Conservation (phyloP, 2,113 vertebrate species). For the Turdus rufiventris region DNA sequence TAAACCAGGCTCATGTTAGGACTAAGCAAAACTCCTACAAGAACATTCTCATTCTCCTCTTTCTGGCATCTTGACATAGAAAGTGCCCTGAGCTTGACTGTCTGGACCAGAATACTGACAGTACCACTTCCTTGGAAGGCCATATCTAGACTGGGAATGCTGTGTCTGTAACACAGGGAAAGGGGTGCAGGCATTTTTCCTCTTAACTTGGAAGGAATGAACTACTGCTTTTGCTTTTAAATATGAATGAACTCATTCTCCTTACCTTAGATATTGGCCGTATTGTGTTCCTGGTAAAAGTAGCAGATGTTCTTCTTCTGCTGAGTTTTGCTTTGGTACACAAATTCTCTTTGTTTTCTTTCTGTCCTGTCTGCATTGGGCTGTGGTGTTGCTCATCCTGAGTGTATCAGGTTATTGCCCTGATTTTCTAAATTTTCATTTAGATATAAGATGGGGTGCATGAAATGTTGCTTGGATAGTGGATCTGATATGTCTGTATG, state of each 20-base stretch:
- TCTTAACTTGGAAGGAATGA: background rate
- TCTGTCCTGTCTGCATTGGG: background rate
- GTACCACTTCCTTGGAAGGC: background rate
- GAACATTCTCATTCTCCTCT: background rate
- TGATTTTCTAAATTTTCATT: background rate
- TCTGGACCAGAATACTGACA: background rate
- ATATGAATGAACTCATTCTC: slow-evolving; percentile 33
- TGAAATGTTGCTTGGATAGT: background rate
- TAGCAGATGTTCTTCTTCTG: slow-evolving; percentile 59
- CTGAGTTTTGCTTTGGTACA: slow-evolving; percentile 2
- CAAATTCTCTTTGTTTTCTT: slow-evolving; percentile 28
- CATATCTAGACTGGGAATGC: background rate
- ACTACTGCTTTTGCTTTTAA: slow-evolving; percentile 29
- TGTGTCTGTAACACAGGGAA: background rate
- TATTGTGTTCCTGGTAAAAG: slow-evolving; percentile 57
- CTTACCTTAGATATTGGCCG: slow-evolving; percentile 25
- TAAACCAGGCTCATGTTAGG: background rate
- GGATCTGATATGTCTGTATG: background rate
- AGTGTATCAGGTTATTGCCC: background rate
- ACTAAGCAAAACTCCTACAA: background rate
- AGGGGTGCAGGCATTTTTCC: background rate
- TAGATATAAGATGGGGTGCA: background rate
- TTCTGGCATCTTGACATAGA: background rate
- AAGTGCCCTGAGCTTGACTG: background rate
- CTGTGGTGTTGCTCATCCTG: background rate